Evolutionary conservation across 1,140 invertebrate species (phyloP), one percentile per base, ranked within the genome.

Genomic region (Bombus cullumanus): DNA sequence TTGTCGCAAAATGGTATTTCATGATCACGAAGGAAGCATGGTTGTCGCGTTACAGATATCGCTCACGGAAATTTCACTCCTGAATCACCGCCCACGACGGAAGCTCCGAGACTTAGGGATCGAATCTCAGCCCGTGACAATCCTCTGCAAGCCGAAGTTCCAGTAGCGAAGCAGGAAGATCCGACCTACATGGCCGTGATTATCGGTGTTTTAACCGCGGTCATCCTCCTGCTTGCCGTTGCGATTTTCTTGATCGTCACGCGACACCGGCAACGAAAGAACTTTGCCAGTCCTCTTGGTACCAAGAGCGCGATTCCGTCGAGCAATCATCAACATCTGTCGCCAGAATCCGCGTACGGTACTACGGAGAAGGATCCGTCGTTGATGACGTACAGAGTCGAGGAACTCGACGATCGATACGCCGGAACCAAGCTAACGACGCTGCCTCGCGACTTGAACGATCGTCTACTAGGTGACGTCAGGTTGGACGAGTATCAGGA

Each of bases 171-270:
- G 78, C 94, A 95, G 77, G 96, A 96, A 81, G 95, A 96, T 81
- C 95, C 96, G 76, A 96, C 95, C 10, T 96, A 96, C 92, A 96
- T 97, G 94, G 96, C 96, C 9, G 95, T 97, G 89, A 96, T 97
- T 91, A 96, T 97, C 88, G 97, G 97, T 5, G 96, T 96, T 6
- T 91, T 97, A 53, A 96, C 96, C 28, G 96, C 96, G 1, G 96
- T 97, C 47, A 96, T 97, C 81, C 93, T 97, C n/a, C 91, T 96
- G 4, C 88, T 96, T 41, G 95, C 96, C 6, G 95, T 96, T 9
- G 95, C 96, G 64, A 96, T 97, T 86, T 96, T 97, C 86, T 92
- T 96, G 59, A 96, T 97, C 89, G 95, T 97, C 34, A 94, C 95
- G 76, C 95, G 96, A 12, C 96, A 97, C 88, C 95, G 96, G 47